Conservation (phyloP, 2,113 vertebrate genomes). For the Equus przewalskii region DNA sequence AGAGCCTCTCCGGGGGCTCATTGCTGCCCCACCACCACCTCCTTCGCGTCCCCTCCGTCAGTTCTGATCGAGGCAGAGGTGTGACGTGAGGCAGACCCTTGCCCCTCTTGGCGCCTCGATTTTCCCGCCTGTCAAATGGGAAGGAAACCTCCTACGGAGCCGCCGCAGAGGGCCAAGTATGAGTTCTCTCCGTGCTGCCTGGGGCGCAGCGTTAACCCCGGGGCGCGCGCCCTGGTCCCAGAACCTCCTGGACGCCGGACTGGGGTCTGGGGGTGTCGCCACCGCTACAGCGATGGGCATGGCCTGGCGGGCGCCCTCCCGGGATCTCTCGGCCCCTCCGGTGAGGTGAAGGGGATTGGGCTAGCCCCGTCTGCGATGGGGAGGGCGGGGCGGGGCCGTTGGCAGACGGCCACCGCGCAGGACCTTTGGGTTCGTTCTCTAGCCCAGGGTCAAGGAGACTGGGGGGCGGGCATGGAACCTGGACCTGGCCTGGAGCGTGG, state of each 20-base stretch:
- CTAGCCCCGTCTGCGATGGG: background rate
- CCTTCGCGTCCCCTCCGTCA: too few relatives aligned
- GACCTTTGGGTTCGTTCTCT: background rate
- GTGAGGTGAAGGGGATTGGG: fast-evolving
- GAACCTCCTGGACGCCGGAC: background rate
- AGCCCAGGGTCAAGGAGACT: background rate
- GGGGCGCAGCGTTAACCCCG: background rate
- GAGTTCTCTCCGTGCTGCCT: background rate
- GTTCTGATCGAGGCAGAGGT: background rate
- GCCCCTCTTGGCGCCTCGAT: background rate
- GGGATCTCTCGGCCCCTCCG: background rate
- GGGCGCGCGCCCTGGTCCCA: background rate
- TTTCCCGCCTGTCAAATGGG: background rate
- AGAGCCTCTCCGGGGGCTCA: background rate
- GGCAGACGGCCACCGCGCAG: background rate
- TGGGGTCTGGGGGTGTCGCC: background rate
- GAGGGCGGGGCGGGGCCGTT: too few relatives aligned
- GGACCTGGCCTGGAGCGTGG: too few relatives aligned
- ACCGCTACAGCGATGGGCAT: too few relatives aligned
- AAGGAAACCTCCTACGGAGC: background rate
- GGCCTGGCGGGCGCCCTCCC: background rate
- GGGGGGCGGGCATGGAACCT: background rate
- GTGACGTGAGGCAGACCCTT: background rate
- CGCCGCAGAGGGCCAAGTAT: background rate
- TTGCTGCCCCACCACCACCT: background rate